A percentile compares a stretch with the other conserved stretches of the same genome.
phyloP scores from a whole-genome alignment of 2,888 invertebrate species.

The Erebia epiphron region DNA sequence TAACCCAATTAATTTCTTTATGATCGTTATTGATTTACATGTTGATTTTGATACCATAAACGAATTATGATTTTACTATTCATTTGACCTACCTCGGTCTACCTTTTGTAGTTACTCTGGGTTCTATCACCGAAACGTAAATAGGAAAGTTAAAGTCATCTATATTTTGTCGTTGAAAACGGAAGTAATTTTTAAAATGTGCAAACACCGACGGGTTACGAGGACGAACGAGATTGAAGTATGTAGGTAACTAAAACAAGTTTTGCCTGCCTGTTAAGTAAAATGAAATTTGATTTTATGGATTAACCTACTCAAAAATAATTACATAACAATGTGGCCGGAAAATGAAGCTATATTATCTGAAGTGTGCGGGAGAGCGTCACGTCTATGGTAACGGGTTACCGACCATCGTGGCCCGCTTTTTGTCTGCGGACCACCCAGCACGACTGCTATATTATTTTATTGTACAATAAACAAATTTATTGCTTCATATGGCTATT shows the following conservation, averaged over 20 bases:
- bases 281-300: background rate
- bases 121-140: background rate
- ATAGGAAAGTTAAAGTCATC: background rate
- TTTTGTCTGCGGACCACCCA: conserved; percentile 79
- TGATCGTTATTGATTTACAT: no score
- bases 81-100: no score
- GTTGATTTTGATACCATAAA: no score
- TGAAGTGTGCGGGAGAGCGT: conserved; percentile 29
- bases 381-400: conserved; percentile 61
- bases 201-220: background rate
- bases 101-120: background rate
- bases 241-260: background rate
- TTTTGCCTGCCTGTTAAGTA: background rate
- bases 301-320: conserved; percentile 45
- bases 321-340: conserved; percentile 14
- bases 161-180: background rate
- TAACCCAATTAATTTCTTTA: no score
- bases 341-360: conserved; percentile 23
- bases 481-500: conserved; percentile 81
- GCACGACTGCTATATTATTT: conserved; percentile 78
- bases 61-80: no score
- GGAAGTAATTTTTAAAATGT: background rate
- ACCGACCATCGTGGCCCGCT: conserved; percentile 56
- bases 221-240: background rate
- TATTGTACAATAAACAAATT: conserved; percentile 83